phyloP scores from a whole-genome alignment of 2,797 vertebrate species.

The Oryzias dopingdopingensis region DNA sequence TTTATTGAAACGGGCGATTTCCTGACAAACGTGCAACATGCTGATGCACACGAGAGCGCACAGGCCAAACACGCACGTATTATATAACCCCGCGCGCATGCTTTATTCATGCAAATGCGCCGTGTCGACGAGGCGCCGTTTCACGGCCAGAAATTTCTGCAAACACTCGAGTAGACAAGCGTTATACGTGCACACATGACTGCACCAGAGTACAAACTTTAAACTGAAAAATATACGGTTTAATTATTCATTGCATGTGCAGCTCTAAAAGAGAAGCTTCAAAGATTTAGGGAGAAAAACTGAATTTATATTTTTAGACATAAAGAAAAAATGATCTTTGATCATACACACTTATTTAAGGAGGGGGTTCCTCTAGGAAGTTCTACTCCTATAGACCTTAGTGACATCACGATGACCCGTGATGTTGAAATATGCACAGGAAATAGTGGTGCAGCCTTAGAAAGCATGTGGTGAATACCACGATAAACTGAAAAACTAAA shows the following conservation, averaged over 20 bases:
- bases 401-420: too few species aligned
- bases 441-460: too few species aligned
- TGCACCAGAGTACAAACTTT: neutral
- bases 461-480: too few species aligned
- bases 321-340: too few species aligned
- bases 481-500: too few species aligned
- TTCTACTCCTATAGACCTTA: too few species aligned
- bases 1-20: constrained; percentile 76
- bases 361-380: too few species aligned
- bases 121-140: constrained; percentile 36
- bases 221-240: constrained; percentile 2
- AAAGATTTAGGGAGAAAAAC: too few species aligned
- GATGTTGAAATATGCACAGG: too few species aligned
- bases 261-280: too few species aligned
- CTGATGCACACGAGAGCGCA: constrained; percentile 8
- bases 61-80: constrained; percentile 18
- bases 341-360: too few species aligned
- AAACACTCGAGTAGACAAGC: constrained; percentile 6
- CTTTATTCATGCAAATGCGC: constrained; percentile 42
- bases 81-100: constrained; percentile 31
- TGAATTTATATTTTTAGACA: too few species aligned
- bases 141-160: constrained; percentile 28
- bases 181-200: constrained; percentile 4
- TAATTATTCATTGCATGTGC: neutral
- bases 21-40: constrained; percentile 23